phyloP scores from a whole-genome alignment of 2,888 invertebrate species.

The Caenorhabditis drosophilae region DNA sequence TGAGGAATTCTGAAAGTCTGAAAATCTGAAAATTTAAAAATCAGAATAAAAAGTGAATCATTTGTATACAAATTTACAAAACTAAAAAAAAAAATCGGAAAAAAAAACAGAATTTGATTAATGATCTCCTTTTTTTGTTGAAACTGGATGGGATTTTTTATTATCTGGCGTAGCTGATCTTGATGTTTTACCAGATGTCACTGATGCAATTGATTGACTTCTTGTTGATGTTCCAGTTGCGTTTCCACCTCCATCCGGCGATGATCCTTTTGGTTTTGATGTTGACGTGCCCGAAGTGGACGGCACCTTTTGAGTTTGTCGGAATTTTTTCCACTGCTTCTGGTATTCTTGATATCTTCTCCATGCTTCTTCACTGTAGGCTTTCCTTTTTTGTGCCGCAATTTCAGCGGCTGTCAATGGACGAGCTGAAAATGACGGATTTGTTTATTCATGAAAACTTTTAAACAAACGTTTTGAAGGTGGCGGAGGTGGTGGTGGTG shows the following conservation, averaged over 20 bases:
- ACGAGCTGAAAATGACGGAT: slow-evolving; percentile 25
- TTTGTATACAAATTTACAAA: too few relatives aligned
- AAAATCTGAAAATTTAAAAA: too few relatives aligned
- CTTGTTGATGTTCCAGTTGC: slow-evolving; percentile 22
- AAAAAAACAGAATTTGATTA: too few relatives aligned
- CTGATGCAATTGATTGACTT: slow-evolving; percentile 24
- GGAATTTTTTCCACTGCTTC: slow-evolving; percentile 68
- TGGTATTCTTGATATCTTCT: slow-evolving; percentile 67
- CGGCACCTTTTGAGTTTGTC: slow-evolving; percentile 55
- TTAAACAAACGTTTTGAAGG: slow-evolving; percentile 22
- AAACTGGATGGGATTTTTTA: slow-evolving; percentile 21
- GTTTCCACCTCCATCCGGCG: slow-evolving; percentile 5
- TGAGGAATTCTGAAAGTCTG: too few relatives aligned
- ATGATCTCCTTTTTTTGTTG: slow-evolving; percentile 10
- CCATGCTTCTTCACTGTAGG: slow-evolving; percentile 68
- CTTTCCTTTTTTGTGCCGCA: slow-evolving; percentile 59
- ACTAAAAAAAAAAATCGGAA: too few relatives aligned
- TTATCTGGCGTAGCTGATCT: slow-evolving; percentile 33
- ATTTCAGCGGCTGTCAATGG: slow-evolving; percentile 58
- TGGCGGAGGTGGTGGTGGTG: slow-evolving; percentile 34
- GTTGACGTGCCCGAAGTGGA: not conserved
- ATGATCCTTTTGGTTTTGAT: slow-evolving; percentile 5
- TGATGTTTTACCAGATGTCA: slow-evolving; percentile 23
- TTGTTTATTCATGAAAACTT: slow-evolving; percentile 1
- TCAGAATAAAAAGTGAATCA: too few relatives aligned